These are phyloP conservation scores for Clarias macrocephalus DNA, from an alignment of 2,113 vertebrate genomes.

Conservation along the genomic window DNA sequence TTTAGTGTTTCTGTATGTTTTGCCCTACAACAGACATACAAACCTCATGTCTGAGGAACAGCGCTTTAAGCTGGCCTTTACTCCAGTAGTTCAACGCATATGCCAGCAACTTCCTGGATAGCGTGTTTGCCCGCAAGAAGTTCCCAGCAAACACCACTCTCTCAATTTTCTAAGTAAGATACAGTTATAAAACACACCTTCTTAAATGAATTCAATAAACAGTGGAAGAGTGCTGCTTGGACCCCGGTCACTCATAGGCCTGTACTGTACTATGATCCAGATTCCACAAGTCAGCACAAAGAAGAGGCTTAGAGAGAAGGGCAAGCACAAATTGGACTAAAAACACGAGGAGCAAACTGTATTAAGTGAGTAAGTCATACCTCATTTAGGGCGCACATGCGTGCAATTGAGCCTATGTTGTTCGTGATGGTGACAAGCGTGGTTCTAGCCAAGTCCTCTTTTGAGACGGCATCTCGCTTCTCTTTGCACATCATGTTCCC, in stretches of 20 bases:
- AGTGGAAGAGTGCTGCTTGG: conserved; percentile 43
- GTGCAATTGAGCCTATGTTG: conserved; percentile 96
- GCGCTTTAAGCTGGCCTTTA: conserved; percentile 91
- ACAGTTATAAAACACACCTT: not conserved
- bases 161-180: conserved; percentile 84
- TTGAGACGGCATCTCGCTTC: conserved; percentile 88
- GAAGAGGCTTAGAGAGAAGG: conserved; percentile 97
- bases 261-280: conserved; percentile 99
- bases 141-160: conserved; percentile 97
- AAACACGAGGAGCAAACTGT: not conserved
- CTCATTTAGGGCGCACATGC: conserved; percentile 98
- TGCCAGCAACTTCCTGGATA: conserved; percentile 94
- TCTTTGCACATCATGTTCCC: conserved; percentile 99
- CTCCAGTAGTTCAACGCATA: conserved; percentile 94
- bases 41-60: conserved; percentile 94
- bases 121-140: conserved; percentile 94
- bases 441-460: conserved; percentile 91
- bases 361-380: conserved; percentile 60
- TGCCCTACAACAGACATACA: not conserved
- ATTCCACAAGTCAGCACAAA: conserved; percentile 99
- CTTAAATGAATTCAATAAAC: not conserved
- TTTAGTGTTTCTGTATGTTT: not conserved
- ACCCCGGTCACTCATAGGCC: conserved; percentile 95
- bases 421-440: conserved; percentile 97
- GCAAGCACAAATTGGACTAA: conserved; percentile 48